Conservation (phyloP, 2,113 vertebrate species). For the Toxostoma redivivum region DNA sequence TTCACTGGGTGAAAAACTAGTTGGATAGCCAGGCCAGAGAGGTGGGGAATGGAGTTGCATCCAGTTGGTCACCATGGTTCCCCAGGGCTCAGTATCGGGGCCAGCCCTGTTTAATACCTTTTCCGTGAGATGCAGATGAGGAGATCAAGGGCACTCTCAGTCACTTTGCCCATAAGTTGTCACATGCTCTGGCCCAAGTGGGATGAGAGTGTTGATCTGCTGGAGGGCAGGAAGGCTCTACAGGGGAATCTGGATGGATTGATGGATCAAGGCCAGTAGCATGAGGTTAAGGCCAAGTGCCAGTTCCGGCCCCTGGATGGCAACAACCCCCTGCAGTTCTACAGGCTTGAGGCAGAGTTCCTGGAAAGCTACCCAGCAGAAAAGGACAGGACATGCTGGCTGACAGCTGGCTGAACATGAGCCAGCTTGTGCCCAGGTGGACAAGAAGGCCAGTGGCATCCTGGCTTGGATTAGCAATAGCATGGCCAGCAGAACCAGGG, state of each 20-base stretch:
- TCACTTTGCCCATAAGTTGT: background rate
- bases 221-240: background rate
- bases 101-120: background rate
- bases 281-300: background rate
- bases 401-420: rapidly evolving
- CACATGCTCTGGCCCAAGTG: no score
- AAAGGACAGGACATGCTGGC: background rate
- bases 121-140: background rate
- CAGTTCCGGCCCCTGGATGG: background rate
- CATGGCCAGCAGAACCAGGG: background rate
- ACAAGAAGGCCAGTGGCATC: background rate
- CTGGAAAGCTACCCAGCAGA: background rate
- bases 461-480: background rate
- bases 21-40: background rate
- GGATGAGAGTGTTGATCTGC: background rate
- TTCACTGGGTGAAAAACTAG: background rate
- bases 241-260: background rate
- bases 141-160: background rate
- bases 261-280: background rate
- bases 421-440: no score
- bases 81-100: rapidly evolving
- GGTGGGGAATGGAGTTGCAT: background rate
- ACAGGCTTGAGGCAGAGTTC: background rate
- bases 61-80: background rate
- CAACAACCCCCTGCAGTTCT: rapidly evolving